Conservation (phyloP, 1,140 invertebrate genomes). For the Epicauta chinensis region DNA sequence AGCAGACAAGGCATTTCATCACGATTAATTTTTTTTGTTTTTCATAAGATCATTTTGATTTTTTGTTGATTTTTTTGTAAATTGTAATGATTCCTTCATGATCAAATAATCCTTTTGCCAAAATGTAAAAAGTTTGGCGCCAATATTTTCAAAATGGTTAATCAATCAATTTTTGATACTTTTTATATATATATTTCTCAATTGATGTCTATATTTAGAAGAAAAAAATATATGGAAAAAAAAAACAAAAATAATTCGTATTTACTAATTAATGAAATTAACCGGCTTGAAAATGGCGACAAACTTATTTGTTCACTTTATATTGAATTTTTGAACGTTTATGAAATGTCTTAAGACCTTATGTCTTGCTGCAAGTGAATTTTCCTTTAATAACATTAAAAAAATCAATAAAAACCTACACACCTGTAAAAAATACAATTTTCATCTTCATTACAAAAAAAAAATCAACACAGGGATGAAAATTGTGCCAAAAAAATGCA, state of each 20-base stretch:
- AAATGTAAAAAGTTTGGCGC: constrained; percentile 15
- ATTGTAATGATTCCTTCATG: constrained; percentile 12
- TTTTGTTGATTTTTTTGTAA: constrained; percentile 14
- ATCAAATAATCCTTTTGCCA: constrained; percentile 21
- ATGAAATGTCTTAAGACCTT: constrained; percentile 43
- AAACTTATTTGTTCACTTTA: constrained; percentile 16
- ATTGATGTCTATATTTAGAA: constrained; percentile 28
- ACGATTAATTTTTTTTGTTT: constrained; percentile 17
- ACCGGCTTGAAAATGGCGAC: constrained; percentile 28
- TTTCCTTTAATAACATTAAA: constrained; percentile 38
- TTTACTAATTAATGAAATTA: constrained; percentile 11
- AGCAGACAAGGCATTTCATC: constrained; percentile 43
- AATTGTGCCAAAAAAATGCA: constrained; percentile 38
- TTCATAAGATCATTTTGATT: background rate
- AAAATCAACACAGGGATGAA: constrained; percentile 23
- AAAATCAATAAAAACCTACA: no score
- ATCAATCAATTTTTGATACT: constrained; percentile 37
- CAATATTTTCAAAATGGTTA: constrained; percentile 11
- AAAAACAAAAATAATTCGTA: constrained; percentile 28
- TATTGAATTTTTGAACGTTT: constrained; percentile 20
- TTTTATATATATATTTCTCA: constrained; percentile 36
- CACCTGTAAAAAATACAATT: constrained; percentile 32
- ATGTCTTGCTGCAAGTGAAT: constrained; percentile 41
- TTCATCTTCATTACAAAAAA: constrained; percentile 7
- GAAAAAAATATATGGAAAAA: constrained; percentile 23